These are phyloP conservation scores for Nematolebias whitei DNA, from an alignment of 2,113 vertebrate species.

Conservation along the genomic window DNA sequence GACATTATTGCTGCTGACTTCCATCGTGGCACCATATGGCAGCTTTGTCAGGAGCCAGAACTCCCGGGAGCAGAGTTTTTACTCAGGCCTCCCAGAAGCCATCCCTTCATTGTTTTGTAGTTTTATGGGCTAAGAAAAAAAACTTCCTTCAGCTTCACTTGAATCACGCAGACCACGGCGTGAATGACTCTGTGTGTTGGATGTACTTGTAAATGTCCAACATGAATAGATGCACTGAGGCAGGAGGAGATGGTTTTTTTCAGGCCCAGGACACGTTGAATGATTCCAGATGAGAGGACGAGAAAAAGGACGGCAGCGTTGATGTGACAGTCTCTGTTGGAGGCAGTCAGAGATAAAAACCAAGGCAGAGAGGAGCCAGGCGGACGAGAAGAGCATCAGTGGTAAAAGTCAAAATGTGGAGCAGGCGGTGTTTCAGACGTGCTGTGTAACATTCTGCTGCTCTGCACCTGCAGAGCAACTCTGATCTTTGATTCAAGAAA, in stretches of 20 bases:
- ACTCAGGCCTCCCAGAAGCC: background rate
- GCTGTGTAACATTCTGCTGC: slow-evolving; percentile 30
- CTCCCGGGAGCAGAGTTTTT: slow-evolving; percentile 5
- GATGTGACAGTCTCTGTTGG: slow-evolving; percentile 29
- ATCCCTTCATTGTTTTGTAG: background rate
- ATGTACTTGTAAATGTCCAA: background rate
- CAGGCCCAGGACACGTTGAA: background rate
- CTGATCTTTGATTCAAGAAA: slow-evolving; percentile 15
- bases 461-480: slow-evolving; percentile 34
- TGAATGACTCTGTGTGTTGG: background rate
- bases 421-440: slow-evolving; percentile 47
- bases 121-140: too few relatives aligned
- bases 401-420: slow-evolving; percentile 41
- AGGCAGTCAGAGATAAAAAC: slow-evolving; percentile 8
- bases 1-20: slow-evolving; percentile 2
- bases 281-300: slow-evolving; percentile 23
- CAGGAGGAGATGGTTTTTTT: slow-evolving; percentile 11
- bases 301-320: slow-evolving; percentile 13
- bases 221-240: slow-evolving; percentile 39
- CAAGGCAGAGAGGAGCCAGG: slow-evolving; percentile 21
- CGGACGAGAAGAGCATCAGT: slow-evolving; percentile 12
- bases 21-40: slow-evolving; percentile 46
- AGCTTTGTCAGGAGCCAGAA: slow-evolving; percentile 16
- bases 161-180: background rate
- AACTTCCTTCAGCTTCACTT: background rate